Conservation (phyloP, 2,113 vertebrate genomes). For the Pycnonotus jocosus region DNA sequence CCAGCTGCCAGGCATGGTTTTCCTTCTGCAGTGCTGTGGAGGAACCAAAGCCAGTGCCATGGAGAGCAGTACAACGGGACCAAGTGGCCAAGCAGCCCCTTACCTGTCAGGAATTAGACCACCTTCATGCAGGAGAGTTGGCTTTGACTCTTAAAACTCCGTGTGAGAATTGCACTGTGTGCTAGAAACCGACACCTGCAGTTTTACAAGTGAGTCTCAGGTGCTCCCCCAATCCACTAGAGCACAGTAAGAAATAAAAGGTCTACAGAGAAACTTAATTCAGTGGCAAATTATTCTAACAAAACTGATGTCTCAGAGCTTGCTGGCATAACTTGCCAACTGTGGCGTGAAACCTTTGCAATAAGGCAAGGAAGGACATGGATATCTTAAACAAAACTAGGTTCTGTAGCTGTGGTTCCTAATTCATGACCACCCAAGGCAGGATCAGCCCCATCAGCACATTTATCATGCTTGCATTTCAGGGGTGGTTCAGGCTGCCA, state of each 20-base stretch:
- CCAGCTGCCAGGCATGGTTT: not conserved
- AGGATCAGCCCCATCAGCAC: not conserved
- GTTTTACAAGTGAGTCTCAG: slow-evolving; percentile 64
- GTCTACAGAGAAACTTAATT: slow-evolving; percentile 28
- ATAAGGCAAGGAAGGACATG: not conserved
- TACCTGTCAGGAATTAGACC: slow-evolving; percentile 47
- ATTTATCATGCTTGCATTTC: not conserved
- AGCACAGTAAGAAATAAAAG: slow-evolving; percentile 34
- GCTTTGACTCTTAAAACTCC: slow-evolving; percentile 60
- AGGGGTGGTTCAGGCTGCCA: not conserved
- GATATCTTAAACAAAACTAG: not conserved
- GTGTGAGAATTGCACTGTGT: slow-evolving; percentile 53
- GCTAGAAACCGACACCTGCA: slow-evolving; percentile 52
- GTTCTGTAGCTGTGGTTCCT: not conserved
- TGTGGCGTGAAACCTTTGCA: not conserved
- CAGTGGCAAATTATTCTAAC: not conserved
- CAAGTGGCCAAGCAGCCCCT: slow-evolving; percentile 48
- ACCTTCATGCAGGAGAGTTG: slow-evolving; percentile 54
- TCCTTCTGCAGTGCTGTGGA: not conserved
- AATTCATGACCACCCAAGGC: not conserved
- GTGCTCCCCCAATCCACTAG: slow-evolving; percentile 34
- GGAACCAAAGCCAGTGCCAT: slow-evolving; percentile 16
- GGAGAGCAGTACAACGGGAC: slow-evolving; percentile 37
- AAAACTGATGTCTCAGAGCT: not conserved
- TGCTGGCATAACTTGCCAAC: not conserved